A percentile compares a stretch with the other conserved stretches of the same genome.
These are phyloP conservation scores for Stegodyphus mimosarum DNA, from an alignment of 1,140 invertebrate species.

Conservation along the genomic window DNA sequence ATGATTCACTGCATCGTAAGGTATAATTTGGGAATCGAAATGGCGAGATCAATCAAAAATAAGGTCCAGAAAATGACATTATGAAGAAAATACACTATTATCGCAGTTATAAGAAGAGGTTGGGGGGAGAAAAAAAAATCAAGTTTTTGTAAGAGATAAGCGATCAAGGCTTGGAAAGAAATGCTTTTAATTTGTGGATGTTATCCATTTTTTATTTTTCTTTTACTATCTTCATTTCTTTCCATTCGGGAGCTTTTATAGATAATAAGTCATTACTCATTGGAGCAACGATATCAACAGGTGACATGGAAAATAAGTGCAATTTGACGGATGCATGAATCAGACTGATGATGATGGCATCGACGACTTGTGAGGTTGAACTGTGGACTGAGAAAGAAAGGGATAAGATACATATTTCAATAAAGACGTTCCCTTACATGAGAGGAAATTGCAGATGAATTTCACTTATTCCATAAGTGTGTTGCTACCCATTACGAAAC, in stretches of 20 bases:
- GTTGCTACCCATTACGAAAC: no score
- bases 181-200: not conserved
- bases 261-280: conserved; percentile 56
- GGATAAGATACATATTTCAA: not conserved
- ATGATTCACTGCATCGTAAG: conserved; percentile 33
- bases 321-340: conserved; percentile 32
- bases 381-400: conserved; percentile 9
- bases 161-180: conserved; percentile 1
- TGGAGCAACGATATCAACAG: conserved; percentile 37
- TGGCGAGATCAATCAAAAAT: conserved; percentile 54
- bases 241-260: not conserved
- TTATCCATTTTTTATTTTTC: conserved; percentile 3
- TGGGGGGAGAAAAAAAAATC: not conserved
- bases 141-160: not conserved
- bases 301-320: conserved; percentile 33
- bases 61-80: conserved; percentile 47
- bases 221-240: not conserved
- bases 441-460: no score
- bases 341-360: not conserved
- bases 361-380: conserved; percentile 27
- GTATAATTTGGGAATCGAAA: conserved; percentile 57
- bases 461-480: no score
- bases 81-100: conserved; percentile 46
- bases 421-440: no score
- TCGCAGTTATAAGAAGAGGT: not conserved